Evolutionary conservation across 2,113 vertebrate species (phyloP), one percentile per base, ranked within the genome.

Genomic region (Nibea coibor): DNA sequence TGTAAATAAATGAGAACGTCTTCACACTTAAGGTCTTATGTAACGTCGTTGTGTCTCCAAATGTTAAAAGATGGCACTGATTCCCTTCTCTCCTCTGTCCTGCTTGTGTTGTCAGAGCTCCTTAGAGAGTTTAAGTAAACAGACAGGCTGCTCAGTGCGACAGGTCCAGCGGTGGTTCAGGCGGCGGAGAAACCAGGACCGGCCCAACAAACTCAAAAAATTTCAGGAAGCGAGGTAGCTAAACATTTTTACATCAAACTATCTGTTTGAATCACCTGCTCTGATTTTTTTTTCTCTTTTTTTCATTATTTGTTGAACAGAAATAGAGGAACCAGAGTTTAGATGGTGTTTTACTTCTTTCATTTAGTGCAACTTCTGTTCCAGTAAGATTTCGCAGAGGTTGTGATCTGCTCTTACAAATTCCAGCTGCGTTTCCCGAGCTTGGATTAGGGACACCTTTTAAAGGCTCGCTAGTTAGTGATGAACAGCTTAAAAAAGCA

Each of bases 81-180:
- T 67, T 63, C 9, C 50, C 24, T 26, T 62, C 26, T 70, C 7
- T 70, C n/a, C 31, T 56, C 31, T 35, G 17, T 54, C 22, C 47
- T 78, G 45, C 24, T 68, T 43, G 78, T 72, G 15, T 77, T 10
- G 15, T 5, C 67, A 96, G 95, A 92, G 80, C 72, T 88, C 81
- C 45, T 11, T 94, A 28, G 94, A 93, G 86, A 86, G 68, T 86
- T 89, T 96, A 88, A 89, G 93, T 71, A 94, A 94, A 87, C 88
- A 93, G 81, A 82, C 93, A 0, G 94, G 89, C 24, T 91, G 59
- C n/a, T 92, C 97, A 88, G 82, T 96, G 93, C 94, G 80, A 92
- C 89, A 97, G 95, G 84, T 98, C 22, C 97, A 98, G 85, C 94
- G 97, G 81, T 99, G 98, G 98, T 99, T 98, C 72, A 95, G 96